Evolutionary conservation across 2,888 invertebrate genomes (phyloP).

Genomic region (Leucoptera coffeella): DNA sequence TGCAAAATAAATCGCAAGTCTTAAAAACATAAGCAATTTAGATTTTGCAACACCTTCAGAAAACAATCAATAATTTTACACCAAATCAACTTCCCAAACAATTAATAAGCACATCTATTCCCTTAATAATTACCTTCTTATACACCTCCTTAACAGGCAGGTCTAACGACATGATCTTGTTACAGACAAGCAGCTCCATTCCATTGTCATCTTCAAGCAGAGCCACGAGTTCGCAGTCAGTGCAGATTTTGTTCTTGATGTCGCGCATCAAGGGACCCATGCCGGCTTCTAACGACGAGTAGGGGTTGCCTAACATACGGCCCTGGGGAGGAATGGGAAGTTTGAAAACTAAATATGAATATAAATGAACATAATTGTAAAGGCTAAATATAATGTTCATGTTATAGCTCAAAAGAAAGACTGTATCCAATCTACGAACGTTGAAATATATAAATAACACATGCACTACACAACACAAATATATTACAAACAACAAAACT

Average conservation of each 20-base stretch:
- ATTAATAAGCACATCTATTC: too few species aligned
- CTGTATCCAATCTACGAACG: too few species aligned
- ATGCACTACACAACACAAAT: too few species aligned
- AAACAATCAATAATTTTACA: too few species aligned
- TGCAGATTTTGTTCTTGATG: conserved; percentile 97
- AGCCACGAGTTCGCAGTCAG: conserved; percentile 97
- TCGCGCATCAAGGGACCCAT: conserved; percentile 97
- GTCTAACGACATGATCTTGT: conserved; percentile 96
- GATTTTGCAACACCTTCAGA: too few species aligned
- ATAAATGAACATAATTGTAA: neutral
- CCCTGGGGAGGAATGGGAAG: conserved; percentile 46
- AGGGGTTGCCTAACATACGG: conserved; percentile 97
- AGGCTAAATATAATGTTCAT: neutral
- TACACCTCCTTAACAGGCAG: conserved; percentile 90
- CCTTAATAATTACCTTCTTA: conserved; percentile 64
- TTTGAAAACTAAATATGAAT: neutral
- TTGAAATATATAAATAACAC: too few species aligned
- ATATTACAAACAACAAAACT: too few species aligned
- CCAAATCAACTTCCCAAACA: too few species aligned
- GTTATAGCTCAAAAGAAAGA: too few species aligned
- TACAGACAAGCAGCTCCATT: conserved; percentile 95
- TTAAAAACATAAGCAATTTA: too few species aligned
- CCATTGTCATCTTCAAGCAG: conserved; percentile 96
- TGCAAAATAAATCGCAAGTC: too few species aligned
- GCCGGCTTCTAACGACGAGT: conserved; percentile 88